Percentiles rank a stretch among this genome's conserved stretches.
Conservation (phyloP, 1,140 invertebrate genomes). For the Temnothorax curvispinosus region DNA sequence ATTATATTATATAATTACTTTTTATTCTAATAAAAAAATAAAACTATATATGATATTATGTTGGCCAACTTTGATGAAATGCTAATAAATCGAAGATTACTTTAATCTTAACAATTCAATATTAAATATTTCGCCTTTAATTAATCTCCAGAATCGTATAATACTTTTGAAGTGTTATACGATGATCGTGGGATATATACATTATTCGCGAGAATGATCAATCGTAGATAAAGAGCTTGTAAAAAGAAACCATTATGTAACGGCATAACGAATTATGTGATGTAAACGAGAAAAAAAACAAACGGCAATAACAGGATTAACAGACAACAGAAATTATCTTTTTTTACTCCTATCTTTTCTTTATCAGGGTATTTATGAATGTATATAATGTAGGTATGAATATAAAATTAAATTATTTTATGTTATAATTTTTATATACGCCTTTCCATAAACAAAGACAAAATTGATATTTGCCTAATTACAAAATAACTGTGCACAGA, state of each 20-base stretch:
- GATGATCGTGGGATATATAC: not conserved
- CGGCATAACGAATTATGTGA: slow-evolving; percentile 23
- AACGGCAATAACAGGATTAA: not conserved
- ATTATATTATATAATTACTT: not conserved
- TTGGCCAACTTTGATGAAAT: not conserved
- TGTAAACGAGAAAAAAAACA: not conserved
- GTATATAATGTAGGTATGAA: not conserved
- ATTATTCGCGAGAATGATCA: not conserved
- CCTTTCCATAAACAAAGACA: not conserved
- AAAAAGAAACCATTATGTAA: slow-evolving; percentile 10
- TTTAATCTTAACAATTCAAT: not conserved
- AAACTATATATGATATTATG: not conserved
- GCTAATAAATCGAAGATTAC: not conserved
- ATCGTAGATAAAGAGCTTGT: slow-evolving; percentile 30
- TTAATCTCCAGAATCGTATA: not conserved
- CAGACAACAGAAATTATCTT: not conserved
- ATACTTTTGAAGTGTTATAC: not conserved
- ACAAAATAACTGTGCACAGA: not conserved
- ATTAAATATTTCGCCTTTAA: not conserved
- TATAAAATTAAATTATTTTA: not conserved
- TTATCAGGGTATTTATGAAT: not conserved
- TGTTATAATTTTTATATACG: not conserved
- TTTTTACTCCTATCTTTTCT: not conserved
- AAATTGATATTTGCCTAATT: not conserved
- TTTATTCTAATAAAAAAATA: not conserved